These are phyloP conservation scores for Trypoxylus dichotomus DNA, from an alignment of 1,140 invertebrate genomes.

Conservation along the genomic window DNA sequence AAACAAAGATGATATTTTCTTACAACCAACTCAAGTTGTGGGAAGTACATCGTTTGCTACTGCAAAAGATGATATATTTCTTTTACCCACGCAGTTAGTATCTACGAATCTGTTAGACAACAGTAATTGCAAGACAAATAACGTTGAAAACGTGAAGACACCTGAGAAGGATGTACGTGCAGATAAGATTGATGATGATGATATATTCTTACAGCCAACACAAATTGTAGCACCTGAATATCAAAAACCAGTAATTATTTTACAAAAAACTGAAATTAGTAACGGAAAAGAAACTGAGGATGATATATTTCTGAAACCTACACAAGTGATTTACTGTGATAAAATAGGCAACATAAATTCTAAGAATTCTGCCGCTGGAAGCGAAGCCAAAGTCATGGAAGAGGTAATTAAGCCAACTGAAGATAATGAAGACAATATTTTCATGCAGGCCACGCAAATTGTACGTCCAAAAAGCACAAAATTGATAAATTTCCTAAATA, in stretches of 20 bases:
- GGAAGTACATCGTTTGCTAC: neutral
- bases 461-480: neutral
- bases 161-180: neutral
- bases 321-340: neutral
- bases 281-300: neutral
- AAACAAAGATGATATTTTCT: neutral
- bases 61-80: constrained; percentile 12
- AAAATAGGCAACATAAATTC: neutral
- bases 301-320: neutral
- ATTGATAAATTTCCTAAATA: neutral
- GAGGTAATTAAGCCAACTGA: no score
- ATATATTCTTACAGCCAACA: constrained; percentile 26
- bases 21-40: neutral
- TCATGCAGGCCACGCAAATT: neutral
- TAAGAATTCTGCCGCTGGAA: neutral
- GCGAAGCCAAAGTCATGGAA: neutral
- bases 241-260: no score
- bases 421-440: neutral
- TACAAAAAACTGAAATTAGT: neutral
- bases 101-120: no score
- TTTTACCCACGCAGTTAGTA: neutral
- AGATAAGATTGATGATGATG: neutral
- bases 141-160: neutral
- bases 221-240: neutral
- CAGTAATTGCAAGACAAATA: no score